Conservation (phyloP, 2,113 vertebrate species). For the Prionailurus viverrinus region DNA sequence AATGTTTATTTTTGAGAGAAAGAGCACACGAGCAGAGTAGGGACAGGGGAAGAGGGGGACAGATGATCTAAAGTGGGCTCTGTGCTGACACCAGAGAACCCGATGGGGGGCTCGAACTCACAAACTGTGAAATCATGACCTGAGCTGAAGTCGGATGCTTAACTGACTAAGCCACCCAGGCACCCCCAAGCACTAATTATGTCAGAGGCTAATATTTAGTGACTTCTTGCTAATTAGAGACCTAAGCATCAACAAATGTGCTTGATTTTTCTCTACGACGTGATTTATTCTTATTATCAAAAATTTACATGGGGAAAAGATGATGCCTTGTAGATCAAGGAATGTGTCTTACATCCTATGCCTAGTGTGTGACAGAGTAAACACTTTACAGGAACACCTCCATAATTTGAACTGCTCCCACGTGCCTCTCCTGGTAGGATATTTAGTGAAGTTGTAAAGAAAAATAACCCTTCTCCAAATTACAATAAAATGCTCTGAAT, state of each 20-base stretch:
- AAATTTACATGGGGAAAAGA: neutral
- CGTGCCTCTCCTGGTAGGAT: neutral
- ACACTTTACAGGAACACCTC: neutral
- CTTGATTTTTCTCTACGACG: neutral
- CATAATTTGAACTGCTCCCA: neutral
- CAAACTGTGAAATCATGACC: no score
- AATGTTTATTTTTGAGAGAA: no score
- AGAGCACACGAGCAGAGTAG: no score
- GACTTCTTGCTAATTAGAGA: neutral
- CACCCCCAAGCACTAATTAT: neutral
- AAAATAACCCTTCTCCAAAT: neutral
- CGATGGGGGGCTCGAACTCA: no score
- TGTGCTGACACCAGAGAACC: no score
- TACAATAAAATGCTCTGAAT: neutral
- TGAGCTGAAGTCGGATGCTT: no score
- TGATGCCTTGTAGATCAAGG: neutral
- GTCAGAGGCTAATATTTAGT: neutral
- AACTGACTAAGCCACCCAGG: no score
- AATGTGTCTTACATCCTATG: fast-evolving
- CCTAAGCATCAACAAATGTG: neutral
- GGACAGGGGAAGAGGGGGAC: no score
- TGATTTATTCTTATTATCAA: neutral
- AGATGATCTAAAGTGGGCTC: no score
- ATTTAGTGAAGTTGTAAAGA: neutral
- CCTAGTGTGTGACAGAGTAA: neutral